Conservation (phyloP, 2,113 vertebrate genomes). For the Setophaga petechia region DNA sequence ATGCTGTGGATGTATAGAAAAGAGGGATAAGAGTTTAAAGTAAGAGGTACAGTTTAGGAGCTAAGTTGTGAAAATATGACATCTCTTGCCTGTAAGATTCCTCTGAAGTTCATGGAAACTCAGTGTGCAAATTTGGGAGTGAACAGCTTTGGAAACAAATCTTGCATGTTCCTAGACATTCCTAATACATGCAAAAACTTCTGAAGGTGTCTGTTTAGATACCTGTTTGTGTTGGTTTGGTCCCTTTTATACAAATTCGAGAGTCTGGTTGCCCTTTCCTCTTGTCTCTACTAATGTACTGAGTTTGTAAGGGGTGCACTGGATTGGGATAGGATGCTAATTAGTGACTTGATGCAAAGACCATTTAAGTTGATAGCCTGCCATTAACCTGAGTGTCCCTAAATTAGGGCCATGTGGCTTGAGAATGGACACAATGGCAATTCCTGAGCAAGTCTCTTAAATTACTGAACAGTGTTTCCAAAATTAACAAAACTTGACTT, state of each 20-base stretch:
- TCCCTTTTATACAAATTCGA: not conserved
- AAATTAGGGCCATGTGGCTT: not conserved
- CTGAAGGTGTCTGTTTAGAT: not conserved
- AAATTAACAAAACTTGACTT: not conserved
- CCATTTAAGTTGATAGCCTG: not conserved
- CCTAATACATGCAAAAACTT: not conserved
- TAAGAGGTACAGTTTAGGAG: not conserved
- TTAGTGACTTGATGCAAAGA: not conserved
- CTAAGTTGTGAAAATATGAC: not conserved
- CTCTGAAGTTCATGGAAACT: not conserved
- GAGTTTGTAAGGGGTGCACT: not conserved
- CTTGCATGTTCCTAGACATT: not conserved
- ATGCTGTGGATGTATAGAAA: not conserved
- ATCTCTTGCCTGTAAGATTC: not conserved
- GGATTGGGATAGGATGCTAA: not conserved
- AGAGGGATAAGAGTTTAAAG: not conserved
- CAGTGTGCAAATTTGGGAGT: fast-evolving
- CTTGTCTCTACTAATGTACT: not conserved
- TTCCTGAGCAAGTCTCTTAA: not conserved
- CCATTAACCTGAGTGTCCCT: constrained; percentile 7
- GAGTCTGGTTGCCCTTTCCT: not conserved
- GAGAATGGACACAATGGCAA: not conserved
- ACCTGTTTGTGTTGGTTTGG: not conserved
- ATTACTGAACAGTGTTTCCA: not conserved
- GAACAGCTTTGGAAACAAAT: not conserved